Base-by-base conservation (phyloP, 1,140 invertebrate species). In the Diorhabda sublineata region DNA sequence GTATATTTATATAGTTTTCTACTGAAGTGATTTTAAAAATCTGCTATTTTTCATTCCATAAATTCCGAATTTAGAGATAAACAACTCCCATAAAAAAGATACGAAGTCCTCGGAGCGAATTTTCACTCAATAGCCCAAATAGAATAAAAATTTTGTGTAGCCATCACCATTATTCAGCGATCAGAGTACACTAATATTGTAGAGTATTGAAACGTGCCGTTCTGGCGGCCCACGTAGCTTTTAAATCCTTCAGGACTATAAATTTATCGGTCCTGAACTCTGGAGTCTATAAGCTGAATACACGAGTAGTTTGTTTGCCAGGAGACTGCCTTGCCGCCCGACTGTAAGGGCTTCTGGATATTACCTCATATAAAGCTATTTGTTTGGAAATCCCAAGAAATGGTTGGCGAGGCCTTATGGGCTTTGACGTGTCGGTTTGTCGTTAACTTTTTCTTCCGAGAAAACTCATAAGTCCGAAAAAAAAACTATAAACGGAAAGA, bases 271-370 rank as follows among this genome's bases (percentile, higher is more conserved):
- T 66, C 64, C 71, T 67, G 68, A 74, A 72, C 62, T 72, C 67
- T 67, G 47, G 62, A 72, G 69, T 69, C 73, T 70, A 52, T 52
- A 72, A 69, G 71, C 69, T 72, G 73, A 71, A 72, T 74, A 74
- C 73, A 72, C 67, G 61, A 69, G 67, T 74, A 71, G 73, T 74
- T 74, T 74, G 71, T 74, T 74, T 74, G 73, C 61, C 58, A 65
- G 11, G 58, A 60, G 61, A 67, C 61, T 69, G 69, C 65, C 72
- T 66, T 69, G 67, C 68, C 63, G 69, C 69, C 72, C 70, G 44
- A 57, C 44, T 68, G 68, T 64, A 70, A 62, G 64, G 63, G 60
- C 71, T 70, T 64, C 68, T 65, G 67, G 71, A 74, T 74, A 74
- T 74, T 74, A 69, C 68, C 67, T 71, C 66, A 68, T 72, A 74